A percentile compares a stretch with the other conserved stretches of the same genome.
Evolutionary conservation across 2,113 vertebrate genomes (phyloP).

Genomic region (Nesospiza acunhae): DNA sequence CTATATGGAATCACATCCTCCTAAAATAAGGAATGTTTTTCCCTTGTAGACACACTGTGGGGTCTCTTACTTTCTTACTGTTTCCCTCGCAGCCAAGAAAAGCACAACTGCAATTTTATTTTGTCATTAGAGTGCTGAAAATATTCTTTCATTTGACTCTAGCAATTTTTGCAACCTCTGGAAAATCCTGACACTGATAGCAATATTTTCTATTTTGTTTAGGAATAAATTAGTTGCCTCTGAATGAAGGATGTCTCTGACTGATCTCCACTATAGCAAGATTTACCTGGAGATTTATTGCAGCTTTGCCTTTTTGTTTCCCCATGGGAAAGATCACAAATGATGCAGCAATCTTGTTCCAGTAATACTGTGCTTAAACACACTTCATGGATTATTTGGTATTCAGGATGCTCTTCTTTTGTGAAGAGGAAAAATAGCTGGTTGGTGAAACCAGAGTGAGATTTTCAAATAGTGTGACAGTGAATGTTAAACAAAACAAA

Average conservation of each 20-base stretch:
- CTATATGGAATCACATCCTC: not conserved
- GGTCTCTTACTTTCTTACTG: not conserved
- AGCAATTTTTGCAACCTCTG: not conserved
- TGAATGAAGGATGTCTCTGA: constrained; percentile 36
- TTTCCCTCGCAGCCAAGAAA: not conserved
- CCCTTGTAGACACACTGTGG: not conserved
- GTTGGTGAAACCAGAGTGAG: constrained; percentile 10
- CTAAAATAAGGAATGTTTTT: not conserved
- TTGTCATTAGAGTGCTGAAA: not conserved
- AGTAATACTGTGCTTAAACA: constrained; percentile 58
- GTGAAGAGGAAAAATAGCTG: not conserved
- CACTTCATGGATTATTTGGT: constrained; percentile 56
- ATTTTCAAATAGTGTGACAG: constrained; percentile 9
- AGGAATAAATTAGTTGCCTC: constrained; percentile 39
- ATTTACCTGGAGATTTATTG: constrained; percentile 68
- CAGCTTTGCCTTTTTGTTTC: constrained; percentile 54
- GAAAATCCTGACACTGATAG: not conserved
- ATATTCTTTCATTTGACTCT: not conserved
- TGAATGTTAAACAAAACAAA: constrained; percentile 23
- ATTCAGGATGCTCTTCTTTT: constrained; percentile 34
- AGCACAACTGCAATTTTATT: not conserved
- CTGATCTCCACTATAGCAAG: constrained; percentile 44
- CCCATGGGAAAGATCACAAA: constrained; percentile 66
- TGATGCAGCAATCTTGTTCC: constrained; percentile 64
- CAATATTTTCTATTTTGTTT: constrained; percentile 22